Evolutionary conservation across 2,797 vertebrate genomes (phyloP).

Genomic region (Phrynocephalus guinanensis): DNA sequence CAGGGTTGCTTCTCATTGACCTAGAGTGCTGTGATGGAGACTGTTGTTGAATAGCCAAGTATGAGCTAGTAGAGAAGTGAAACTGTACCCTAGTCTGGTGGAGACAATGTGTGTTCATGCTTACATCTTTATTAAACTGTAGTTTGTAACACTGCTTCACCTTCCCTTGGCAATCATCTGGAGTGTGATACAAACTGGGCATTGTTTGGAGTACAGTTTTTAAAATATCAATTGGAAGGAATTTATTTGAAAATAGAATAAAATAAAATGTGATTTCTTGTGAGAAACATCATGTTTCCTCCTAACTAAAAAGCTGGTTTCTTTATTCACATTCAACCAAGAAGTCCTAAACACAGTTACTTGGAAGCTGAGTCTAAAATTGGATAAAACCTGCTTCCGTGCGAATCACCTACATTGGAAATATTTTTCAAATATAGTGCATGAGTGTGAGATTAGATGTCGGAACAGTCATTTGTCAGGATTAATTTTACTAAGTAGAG

Average conservation of each 20-base stretch:
- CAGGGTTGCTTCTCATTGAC: neutral
- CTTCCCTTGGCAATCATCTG: neutral
- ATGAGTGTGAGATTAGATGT: neutral
- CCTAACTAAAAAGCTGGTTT: neutral
- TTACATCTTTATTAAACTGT: neutral
- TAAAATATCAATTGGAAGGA: conserved; percentile 35
- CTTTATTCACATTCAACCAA: neutral
- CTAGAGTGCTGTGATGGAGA: neutral
- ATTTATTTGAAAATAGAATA: conserved; percentile 18
- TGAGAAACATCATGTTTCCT: neutral
- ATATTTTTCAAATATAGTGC: neutral
- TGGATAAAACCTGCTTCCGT: neutral
- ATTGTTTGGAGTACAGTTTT: conserved; percentile 16
- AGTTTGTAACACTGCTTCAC: neutral
- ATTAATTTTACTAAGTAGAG: neutral
- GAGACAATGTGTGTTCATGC: neutral
- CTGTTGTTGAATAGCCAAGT: neutral
- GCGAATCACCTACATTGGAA: neutral
- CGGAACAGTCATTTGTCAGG: neutral
- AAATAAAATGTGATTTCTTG: neutral
- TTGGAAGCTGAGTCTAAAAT: neutral
- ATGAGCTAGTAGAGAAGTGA: neutral
- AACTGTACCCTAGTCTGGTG: neutral
- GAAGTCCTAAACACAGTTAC: neutral
- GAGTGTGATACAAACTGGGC: conserved; percentile 5